Evolutionary conservation across 2,888 invertebrate species (phyloP), one percentile per base, ranked within the genome.

Genomic region (Carterocephalus palaemon): DNA sequence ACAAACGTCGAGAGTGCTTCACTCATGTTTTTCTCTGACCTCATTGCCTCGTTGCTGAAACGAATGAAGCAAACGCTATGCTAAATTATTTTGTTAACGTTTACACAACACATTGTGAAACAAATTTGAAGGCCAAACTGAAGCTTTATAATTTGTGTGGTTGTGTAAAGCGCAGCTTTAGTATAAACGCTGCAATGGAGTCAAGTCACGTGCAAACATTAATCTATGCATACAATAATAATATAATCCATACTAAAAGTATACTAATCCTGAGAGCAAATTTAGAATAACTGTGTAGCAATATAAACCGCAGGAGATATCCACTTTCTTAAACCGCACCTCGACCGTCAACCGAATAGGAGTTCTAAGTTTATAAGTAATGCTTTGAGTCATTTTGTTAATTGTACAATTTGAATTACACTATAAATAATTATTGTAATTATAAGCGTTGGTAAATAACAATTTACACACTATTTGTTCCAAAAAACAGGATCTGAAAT

Each of bases 21-120:
- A 40, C 43, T 38, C 16, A 24, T 28, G 26, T 36, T 17, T 34
- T 34, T 40, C 31, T 45, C 26, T 29, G 38, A 39, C 39, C 36
- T 45, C 31, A 36, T 45, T 36, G 12, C 43, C 43, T 7, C 36
- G 36, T 43, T 43, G 23, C 29, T 43, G 23, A 43, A 43, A 29
- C 43, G 36, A 45, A 37, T 31, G 29, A 17, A 45, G 43, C 43
- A 37, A 45, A 37, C 31, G 17, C 43, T 23, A 36, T 36, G 36
- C 22, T 37, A 45, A 45, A 45, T 29, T 37, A 45, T 45, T 24
- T 45, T 45, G 45, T 37, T 45, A 37, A 45, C 45, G 29, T 37
- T 45, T 45, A 45, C 37, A 45, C 29, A 45, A 45, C 24, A 24
- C 23, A 31, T 20, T 23, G 45, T 37, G 31, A 43, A 37, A 45